phyloP scores from a whole-genome alignment of 37 sponge, comb jelly and placozoan genomes.

The Halisarca cf. caerulea region DNA sequence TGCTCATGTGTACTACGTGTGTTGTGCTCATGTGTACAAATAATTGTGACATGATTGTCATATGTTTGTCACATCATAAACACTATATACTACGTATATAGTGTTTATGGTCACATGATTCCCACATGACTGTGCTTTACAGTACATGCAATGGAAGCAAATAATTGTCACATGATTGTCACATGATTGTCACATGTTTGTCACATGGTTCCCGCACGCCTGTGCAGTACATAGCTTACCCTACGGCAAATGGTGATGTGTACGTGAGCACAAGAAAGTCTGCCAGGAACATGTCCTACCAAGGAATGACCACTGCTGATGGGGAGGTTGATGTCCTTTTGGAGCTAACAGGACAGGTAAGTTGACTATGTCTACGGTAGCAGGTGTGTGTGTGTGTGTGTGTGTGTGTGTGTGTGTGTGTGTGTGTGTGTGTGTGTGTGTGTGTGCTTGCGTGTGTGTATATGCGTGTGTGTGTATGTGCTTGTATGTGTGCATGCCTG shows the following conservation, averaged over 20 bases:
- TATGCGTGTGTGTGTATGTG: neutral
- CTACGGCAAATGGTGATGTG: slow-evolving; percentile 62
- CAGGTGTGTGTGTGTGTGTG: neutral
- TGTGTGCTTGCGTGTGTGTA: no score
- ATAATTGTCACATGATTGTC: no score
- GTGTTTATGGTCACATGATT: no score
- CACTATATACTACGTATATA: no score
- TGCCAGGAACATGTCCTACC: slow-evolving; percentile 96
- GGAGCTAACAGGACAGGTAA: slow-evolving; percentile 74
- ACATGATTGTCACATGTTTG: no score
- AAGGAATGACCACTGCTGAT: slow-evolving; percentile 83
- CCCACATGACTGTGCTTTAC: no score
- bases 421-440: neutral
- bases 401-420: neutral
- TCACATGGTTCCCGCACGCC: neutral
- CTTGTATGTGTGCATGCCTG: neutral
- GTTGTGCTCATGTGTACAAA: no score
- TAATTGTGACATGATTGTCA: no score
- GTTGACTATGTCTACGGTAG: no score
- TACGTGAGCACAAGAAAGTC: slow-evolving; percentile 79
- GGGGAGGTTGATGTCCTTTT: slow-evolving; percentile 78
- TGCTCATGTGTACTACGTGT: no score
- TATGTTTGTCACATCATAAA: no score
- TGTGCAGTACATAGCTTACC: slow-evolving; percentile 80
- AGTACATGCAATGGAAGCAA: no score